Conservation (phyloP, 2,797 vertebrate species). For the Sebastes cheni region DNA sequence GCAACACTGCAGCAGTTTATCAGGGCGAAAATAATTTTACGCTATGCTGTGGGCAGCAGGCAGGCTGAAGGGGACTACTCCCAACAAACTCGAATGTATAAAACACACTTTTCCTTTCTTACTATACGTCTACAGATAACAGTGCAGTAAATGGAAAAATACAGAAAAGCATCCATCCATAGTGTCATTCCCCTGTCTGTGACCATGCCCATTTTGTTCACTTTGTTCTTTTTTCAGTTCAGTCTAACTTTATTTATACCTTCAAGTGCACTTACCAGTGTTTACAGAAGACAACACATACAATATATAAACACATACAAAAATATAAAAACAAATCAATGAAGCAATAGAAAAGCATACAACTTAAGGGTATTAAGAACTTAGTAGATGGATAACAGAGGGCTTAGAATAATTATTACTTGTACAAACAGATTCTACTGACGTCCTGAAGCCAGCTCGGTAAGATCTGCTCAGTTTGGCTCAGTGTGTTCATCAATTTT, state of each 20-base stretch:
- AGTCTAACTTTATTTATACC: not conserved
- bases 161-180: not conserved
- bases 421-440: not conserved
- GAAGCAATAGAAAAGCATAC: not conserved
- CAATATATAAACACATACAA: not conserved
- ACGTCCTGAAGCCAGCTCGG: not conserved
- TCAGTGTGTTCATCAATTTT: not conserved
- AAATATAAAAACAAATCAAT: not conserved
- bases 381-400: not conserved
- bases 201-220: not conserved
- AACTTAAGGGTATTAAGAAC: not conserved
- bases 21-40: slow-evolving; percentile 19
- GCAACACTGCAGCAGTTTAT: slow-evolving; percentile 23
- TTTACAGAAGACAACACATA: not conserved
- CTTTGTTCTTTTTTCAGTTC: not conserved
- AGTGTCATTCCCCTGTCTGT: not conserved
- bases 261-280: not conserved
- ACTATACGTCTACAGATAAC: not conserved
- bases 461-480: not conserved
- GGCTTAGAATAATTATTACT: not conserved
- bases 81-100: not conserved
- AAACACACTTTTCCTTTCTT: not conserved
- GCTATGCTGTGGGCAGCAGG: not conserved
- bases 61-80: not conserved
- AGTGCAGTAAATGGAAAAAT: not conserved